A percentile compares a stretch with the other conserved stretches of the same genome.
Conservation (phyloP, 2,113 vertebrate species). For the Dromaius novaehollandiae region DNA sequence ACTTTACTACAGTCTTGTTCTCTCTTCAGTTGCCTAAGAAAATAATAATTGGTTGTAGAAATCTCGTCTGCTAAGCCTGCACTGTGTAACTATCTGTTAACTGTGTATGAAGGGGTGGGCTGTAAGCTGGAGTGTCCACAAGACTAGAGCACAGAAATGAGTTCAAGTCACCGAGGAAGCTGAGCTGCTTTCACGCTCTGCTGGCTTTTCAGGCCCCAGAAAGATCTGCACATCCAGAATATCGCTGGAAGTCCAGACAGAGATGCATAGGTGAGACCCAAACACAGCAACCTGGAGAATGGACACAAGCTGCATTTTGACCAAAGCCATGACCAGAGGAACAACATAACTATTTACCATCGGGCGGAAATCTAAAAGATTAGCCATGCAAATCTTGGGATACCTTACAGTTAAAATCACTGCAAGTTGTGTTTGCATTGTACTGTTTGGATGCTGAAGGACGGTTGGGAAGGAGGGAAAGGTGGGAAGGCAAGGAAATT, state of each 20-base stretch:
- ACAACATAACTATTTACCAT: neutral
- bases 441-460: neutral
- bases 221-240: neutral
- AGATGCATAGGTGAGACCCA: fast-evolving
- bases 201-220: neutral
- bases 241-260: neutral
- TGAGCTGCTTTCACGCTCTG: neutral
- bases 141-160: neutral
- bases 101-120: neutral
- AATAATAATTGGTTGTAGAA: neutral
- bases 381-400: neutral
- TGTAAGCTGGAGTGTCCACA: neutral
- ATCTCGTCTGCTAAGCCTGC: neutral
- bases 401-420: neutral
- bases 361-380: neutral
- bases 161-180: neutral
- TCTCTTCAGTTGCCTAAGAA: neutral
- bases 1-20: neutral
- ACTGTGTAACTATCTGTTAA: neutral
- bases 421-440: neutral
- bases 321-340: neutral
- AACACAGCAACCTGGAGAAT: neutral
- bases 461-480: neutral
- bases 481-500: neutral
- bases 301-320: neutral